Percentiles rank a stretch among this genome's conserved stretches.
These are phyloP conservation scores for Falco concolor DNA, from an alignment of 2,797 vertebrate genomes.

Conservation along the genomic window DNA sequence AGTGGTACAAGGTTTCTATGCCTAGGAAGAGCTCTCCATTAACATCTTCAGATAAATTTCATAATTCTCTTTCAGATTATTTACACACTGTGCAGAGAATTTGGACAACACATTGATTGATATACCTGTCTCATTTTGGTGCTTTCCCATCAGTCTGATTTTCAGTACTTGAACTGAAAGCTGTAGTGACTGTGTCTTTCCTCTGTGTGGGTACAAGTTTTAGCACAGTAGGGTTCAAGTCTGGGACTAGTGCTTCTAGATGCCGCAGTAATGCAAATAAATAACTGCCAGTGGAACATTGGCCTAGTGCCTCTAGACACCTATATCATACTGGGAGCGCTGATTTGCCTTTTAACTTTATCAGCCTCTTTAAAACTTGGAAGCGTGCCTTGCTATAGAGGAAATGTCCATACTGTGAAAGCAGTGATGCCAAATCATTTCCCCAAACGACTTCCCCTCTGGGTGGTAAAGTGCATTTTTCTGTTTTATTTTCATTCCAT, in stretches of 20 bases:
- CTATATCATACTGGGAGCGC: not conserved
- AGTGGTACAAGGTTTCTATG: not conserved
- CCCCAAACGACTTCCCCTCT: conserved; percentile 9
- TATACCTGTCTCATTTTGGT: not conserved
- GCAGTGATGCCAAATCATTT: conserved; percentile 36
- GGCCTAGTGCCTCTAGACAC: not conserved
- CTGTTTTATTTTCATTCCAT: conserved; percentile 62
- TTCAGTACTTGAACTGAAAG: not conserved
- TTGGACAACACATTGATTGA: not conserved
- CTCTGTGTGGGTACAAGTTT: not conserved
- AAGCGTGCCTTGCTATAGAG: conserved; percentile 22
- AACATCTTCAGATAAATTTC: not conserved
- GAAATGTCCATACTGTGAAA: conserved; percentile 47
- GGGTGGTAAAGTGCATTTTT: conserved; percentile 62
- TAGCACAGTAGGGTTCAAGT: not conserved
- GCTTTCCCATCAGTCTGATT: not conserved
- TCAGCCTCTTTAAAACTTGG: conserved; percentile 41
- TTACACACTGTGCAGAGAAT: not conserved
- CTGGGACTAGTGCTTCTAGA: not conserved
- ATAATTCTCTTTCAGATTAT: not conserved
- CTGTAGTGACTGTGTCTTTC: not conserved
- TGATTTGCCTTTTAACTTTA: conserved; percentile 29
- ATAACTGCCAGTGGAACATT: not conserved
- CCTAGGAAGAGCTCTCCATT: not conserved
- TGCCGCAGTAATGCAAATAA: not conserved